Evolutionary conservation across 2,113 vertebrate genomes (phyloP), one percentile per base, ranked within the genome.

Genomic region (Rhipidura dahli): DNA sequence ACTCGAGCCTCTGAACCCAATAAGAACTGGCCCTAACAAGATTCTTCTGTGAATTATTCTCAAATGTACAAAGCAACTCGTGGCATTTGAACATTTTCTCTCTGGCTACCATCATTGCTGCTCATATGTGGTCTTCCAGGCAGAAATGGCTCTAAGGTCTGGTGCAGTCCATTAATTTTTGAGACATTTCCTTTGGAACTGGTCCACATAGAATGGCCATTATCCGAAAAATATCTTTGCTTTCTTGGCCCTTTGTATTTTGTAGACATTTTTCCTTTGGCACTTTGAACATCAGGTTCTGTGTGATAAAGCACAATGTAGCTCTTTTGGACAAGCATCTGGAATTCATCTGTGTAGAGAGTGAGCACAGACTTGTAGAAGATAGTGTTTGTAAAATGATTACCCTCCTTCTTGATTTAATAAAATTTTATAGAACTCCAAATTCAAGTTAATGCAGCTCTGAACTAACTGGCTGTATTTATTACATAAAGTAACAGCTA

Each of bases 321-420:
- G 51, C 22, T 72, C 39, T 88, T 97, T 81, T 71, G 63, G 71
- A 96, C 82, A 94, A 92, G 81, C 89, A 94, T 89, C 77, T 97
- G 93, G 82, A 90, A 91, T 81, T 73, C 83, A 77, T 91, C 61
- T 76, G 66, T 84, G 35, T 77, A 56, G 83, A 96, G 89, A 93
- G 51, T 94, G 56, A 76, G 45, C 78, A 50, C 45, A 61, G 13
- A 11, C 81, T 90, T 89, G 79, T 83, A 94, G 96, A 91, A 95
- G 63, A 93, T 37, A 96, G 51, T 71, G 44, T 96, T 85, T 95
- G 72, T 89, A 88, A 94, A 96, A 80, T 54, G 24, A 87, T 81
- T 83, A 85, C 30, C 21, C 7, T 4, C 21, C 35, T 82, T 76
- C 79, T 71, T 90, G 56, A 89, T 94, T 86, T 81, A 92, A 93